These are phyloP conservation scores for Andrena cerasifolii DNA, from an alignment of 1,140 invertebrate species.

Conservation along the genomic window DNA sequence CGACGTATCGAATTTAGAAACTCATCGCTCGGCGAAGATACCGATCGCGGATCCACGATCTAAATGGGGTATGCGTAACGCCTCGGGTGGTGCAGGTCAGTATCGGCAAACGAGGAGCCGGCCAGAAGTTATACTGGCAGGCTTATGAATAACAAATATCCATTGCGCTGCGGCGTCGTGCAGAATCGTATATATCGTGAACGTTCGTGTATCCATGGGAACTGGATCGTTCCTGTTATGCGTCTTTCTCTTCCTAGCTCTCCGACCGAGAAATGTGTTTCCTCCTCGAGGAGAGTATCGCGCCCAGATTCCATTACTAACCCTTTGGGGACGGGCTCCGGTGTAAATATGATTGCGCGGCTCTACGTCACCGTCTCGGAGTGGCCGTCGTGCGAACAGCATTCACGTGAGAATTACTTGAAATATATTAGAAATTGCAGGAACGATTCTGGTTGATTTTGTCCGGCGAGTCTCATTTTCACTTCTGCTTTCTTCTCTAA, in stretches of 20 bases:
- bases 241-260: constrained; percentile 27
- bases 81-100: constrained; percentile 37
- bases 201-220: constrained; percentile 23
- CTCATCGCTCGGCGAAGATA: constrained; percentile 10
- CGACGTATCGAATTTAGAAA: constrained; percentile 17
- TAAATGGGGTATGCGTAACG: constrained; percentile 17
- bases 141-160: constrained; percentile 54
- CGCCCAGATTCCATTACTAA: constrained; percentile 5
- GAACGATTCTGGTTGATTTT: too few species aligned
- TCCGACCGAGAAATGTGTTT: constrained; percentile 32
- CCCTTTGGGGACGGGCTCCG: neutral
- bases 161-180: constrained; percentile 32
- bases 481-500: too few species aligned
- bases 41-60: constrained; percentile 17
- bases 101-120: constrained; percentile 46
- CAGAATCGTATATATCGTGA: neutral
- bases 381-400: neutral
- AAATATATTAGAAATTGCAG: too few species aligned
- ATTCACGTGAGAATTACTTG: neutral
- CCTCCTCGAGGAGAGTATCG: neutral
- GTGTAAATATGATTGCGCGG: neutral
- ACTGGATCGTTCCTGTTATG: constrained; percentile 35
- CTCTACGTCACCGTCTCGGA: too few species aligned
- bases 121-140: constrained; percentile 43
- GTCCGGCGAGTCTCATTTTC: too few species aligned